Conservation (phyloP, 1,140 invertebrate genomes). For the Caenorhabditis tropicalis region DNA sequence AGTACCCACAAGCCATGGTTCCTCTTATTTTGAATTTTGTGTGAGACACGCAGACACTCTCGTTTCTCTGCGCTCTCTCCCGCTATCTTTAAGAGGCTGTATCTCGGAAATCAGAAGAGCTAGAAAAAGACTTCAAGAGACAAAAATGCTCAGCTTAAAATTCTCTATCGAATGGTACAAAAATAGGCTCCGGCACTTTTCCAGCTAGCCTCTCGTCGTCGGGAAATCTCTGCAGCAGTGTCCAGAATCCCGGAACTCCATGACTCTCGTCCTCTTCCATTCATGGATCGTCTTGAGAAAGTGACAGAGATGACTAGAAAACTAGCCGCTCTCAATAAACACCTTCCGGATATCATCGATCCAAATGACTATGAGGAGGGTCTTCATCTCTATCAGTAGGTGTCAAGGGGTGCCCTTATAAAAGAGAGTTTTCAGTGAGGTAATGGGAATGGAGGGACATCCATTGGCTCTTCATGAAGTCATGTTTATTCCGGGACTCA, state of each 20-base stretch:
- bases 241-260: slow-evolving; percentile 74
- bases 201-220: slow-evolving; percentile 35
- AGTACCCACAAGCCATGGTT: too few relatives aligned
- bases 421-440: slow-evolving; percentile 72
- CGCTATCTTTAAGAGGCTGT: too few relatives aligned
- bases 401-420: slow-evolving; percentile 75
- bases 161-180: too few relatives aligned
- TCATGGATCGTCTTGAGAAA: slow-evolving; percentile 84
- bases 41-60: too few relatives aligned
- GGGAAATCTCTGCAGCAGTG: slow-evolving; percentile 54
- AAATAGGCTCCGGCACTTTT: not conserved
- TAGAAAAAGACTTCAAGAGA: too few relatives aligned
- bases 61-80: too few relatives aligned
- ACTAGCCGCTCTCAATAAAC: slow-evolving; percentile 74
- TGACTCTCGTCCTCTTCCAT: slow-evolving; percentile 80
- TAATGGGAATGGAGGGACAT: slow-evolving; percentile 47
- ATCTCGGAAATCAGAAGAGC: too few relatives aligned
- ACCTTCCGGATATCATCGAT: slow-evolving; percentile 79
- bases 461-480: slow-evolving; percentile 44
- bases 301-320: slow-evolving; percentile 84
- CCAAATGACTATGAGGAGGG: slow-evolving; percentile 64
- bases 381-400: not conserved
- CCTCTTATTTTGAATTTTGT: too few relatives aligned
- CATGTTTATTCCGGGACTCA: slow-evolving; percentile 50
- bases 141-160: too few relatives aligned